Base-by-base conservation (phyloP, 2,888 invertebrate species). In the Elmis aenea region DNA sequence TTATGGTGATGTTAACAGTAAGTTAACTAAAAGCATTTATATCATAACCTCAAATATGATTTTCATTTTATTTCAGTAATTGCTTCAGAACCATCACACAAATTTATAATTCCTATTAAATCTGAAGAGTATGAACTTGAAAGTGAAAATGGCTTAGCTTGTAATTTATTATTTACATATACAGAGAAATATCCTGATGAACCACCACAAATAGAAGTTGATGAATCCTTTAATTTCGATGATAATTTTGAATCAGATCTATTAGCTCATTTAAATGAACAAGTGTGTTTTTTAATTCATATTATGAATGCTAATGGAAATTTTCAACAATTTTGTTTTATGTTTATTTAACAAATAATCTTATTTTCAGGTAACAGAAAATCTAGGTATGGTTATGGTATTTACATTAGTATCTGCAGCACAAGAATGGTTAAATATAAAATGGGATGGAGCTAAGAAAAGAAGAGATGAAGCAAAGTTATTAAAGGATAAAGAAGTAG, bases 311-410 rank as follows among this genome's bases (percentile, higher is more conserved):
- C n/a, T n/a, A n/a, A n/a, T n/a, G n/a, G n/a, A n/a, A n/a, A n/a
- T n/a, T n/a, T n/a, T n/a, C n/a, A n/a, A n/a, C n/a, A n/a, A n/a
- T n/a, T n/a, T n/a, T n/a, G n/a, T n/a, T n/a, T n/a, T 67, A 52
- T 5, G 5, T 15, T 13, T 13, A 14, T 27, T 24, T 0, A 4
- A 18, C 21, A 10, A 10, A 14, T 10, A 1, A 14, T 16, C 5
- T 13, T 11, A 25, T 25, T 65, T 63, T n/a, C 55, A 82, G 81
- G 87, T 85, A 36, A 73, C 83, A 46, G 91, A 92, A 61, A 95
- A 93, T 69, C 61, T 96, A 32, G 97, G 97, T 1, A 95, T 92
- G 87, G 96, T 92, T 20, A 95, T 97, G 94, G 81, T 96, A 23
- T 97, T 96, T 64, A 93, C 93, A 13, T 67, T 97, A 54, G 94